phyloP scores from a whole-genome alignment of 2,113 vertebrate species.

The Phocoena sinus region DNA sequence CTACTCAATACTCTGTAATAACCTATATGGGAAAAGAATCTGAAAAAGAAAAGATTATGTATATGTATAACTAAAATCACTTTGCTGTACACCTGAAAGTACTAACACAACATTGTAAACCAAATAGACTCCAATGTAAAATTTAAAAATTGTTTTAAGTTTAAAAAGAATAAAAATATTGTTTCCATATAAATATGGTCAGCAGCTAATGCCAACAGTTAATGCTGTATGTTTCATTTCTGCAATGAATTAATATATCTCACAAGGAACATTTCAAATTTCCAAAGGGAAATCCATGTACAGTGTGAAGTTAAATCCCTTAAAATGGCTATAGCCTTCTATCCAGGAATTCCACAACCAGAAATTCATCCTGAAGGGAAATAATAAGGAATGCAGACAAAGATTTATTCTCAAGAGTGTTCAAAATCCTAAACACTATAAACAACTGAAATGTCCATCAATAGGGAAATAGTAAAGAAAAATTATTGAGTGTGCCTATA shows the following conservation, averaged over 20 bases:
- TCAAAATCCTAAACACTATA: not conserved
- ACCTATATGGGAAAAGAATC: too few relatives aligned
- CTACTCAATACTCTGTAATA: not conserved
- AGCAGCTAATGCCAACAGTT: not conserved
- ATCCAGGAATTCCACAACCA: not conserved
- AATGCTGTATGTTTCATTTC: not conserved
- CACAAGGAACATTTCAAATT: not conserved
- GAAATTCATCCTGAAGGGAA: constrained; percentile 2
- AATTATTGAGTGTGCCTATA: not conserved
- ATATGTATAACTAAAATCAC: not conserved
- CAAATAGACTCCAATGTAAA: not conserved
- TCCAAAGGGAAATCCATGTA: not conserved
- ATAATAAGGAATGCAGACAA: not conserved
- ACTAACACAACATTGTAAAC: not conserved
- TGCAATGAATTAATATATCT: not conserved
- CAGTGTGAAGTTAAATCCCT: not conserved
- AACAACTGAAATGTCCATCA: not conserved
- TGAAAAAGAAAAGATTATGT: too few relatives aligned
- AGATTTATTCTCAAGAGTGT: not conserved
- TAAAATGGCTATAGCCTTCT: not conserved
- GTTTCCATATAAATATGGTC: not conserved
- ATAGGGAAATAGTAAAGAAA: not conserved
- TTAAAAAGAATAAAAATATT: not conserved
- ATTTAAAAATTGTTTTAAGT: too few relatives aligned
- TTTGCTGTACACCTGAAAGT: not conserved